Evolutionary conservation across 2,888 invertebrate genomes (phyloP), one percentile per base, ranked within the genome.

Genomic region (Drosophila siamana): DNA sequence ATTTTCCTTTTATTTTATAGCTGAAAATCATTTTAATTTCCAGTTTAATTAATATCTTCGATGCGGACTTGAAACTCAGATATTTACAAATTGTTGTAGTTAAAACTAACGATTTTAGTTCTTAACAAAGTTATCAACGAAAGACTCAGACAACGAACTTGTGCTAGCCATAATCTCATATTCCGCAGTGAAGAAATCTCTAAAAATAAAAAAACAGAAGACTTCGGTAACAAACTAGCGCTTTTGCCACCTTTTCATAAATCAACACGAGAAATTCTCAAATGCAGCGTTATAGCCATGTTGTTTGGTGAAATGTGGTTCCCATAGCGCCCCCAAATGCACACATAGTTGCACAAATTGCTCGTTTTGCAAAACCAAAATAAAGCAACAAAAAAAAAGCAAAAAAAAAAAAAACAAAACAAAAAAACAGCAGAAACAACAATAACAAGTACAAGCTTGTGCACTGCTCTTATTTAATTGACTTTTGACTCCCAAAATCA

Each of bases 381-480:
- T 50, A 43, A 56, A 59, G 43, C 8, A 59, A 19, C 13, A 4
- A 6, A 26, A 26, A 26, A 26, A 7, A 26, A 26, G 7, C n/a
- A n/a, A 24, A 24, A 26, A 1, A 26, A 4, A 6, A 26, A 26
- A 7, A 6, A 26, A 7, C 26, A 26, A 26, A 24, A 24, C n/a
- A n/a, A 4, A 59, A 24, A 36, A 62, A 13, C 44, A 15, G 4
- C 57, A 72, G 3, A 59, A 61, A 30, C 61, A 67, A 71, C 74
- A 78, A 67, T 69, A 80, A 77, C 73, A 79, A 74, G 75, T 77
- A 86, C 76, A 74, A 79, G 77, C 74, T 84, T 89, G 83, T 80
- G 82, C 88, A 78, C 85, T 90, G 90, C 90, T 90, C 90, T 90
- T 90, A 90, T 90, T 90, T 90, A 90, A 90, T 90, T 90, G 90